Base-by-base conservation (phyloP, 2,113 vertebrate genomes). In the Siniperca knerii region DNA sequence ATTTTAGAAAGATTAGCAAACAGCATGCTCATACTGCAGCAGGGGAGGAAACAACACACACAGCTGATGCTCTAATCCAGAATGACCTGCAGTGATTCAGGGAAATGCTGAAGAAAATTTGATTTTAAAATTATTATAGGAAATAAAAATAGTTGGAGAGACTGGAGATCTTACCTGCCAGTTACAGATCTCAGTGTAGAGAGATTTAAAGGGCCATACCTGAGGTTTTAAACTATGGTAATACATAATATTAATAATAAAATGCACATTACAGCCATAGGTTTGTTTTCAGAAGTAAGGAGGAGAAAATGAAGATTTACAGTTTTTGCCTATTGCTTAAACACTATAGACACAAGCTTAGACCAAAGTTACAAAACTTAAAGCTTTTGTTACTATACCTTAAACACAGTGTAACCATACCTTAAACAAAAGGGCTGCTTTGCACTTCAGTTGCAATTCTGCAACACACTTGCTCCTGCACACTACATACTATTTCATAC, bases 1-100 rank as follows among this genome's bases (percentile, higher is more conserved):
- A 61, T 82, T 85, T 71, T 82, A 57, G 67, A 75, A 55, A 85
- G 77, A 91, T 91, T 89, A 87, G 65, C 78, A 84, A 83, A 52
- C 86, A 78, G 78, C 62, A 40, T 76, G 80, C 33, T 83, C 74
- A 23, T 4, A 64, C 40, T 84, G 79, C 84, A 77, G 74, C 77
- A 52, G 65, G 65, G 46, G n/a, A 83, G 29, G 75, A 72, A 76
- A 70, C 67, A 65, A 40, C 69, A 42, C 46, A 37, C 44, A 67
- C 54, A 66, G 60, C 61, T 75, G 73, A 83, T 44, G 11, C 72
- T 69, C 68, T 74, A 57, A 88, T 82, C 74, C 79, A 77, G 13
- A 62, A 67, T 48, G 75, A 84, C 69, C 82, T 77, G 21, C 46
- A 64, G 65, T 68, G 77, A 77, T 69, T 83, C 68, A 61, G 50